These are phyloP conservation scores for Carassius carassius DNA, from an alignment of 2,113 vertebrate genomes.

Conservation along the genomic window DNA sequence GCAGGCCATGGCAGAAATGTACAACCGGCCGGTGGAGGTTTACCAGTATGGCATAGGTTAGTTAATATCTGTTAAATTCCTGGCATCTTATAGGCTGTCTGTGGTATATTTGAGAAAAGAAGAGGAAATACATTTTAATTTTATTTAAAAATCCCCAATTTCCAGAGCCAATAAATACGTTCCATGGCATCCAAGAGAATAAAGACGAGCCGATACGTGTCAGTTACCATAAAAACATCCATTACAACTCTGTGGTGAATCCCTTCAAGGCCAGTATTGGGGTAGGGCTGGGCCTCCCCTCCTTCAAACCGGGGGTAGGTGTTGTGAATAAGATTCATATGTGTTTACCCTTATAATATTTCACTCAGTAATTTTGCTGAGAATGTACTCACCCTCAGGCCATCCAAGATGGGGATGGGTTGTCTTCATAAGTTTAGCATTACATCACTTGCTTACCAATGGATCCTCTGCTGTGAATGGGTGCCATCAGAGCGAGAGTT, in stretches of 20 bases:
- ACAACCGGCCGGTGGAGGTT: constrained; percentile 91
- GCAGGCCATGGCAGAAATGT: constrained; percentile 98
- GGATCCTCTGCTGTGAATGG: too few species aligned
- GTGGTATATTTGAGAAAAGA: not conserved
- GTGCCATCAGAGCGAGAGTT: too few species aligned
- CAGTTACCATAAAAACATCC: constrained; percentile 94
- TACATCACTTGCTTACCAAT: too few species aligned
- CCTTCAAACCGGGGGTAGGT: constrained; percentile 90
- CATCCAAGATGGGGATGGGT: too few species aligned
- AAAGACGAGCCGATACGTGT: constrained; percentile 95
- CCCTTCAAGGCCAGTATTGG: constrained; percentile 94
- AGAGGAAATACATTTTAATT: not conserved
- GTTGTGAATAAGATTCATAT: not conserved
- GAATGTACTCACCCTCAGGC: too few species aligned
- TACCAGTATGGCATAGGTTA: constrained; percentile 89
- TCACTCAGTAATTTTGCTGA: too few species aligned
- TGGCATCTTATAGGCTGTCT: too few species aligned
- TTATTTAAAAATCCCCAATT: not conserved
- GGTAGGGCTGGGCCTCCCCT: constrained; percentile 88
- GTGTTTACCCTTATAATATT: too few species aligned
- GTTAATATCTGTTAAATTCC: not conserved
- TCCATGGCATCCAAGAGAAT: constrained; percentile 94
- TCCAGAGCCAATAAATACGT: constrained; percentile 93
- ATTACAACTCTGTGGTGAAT: constrained; percentile 97
- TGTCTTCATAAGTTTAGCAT: too few species aligned